Evolutionary conservation across 2,113 vertebrate species (phyloP), one percentile per base, ranked within the genome.

Genomic region (Phalacrocorax aristotelis): DNA sequence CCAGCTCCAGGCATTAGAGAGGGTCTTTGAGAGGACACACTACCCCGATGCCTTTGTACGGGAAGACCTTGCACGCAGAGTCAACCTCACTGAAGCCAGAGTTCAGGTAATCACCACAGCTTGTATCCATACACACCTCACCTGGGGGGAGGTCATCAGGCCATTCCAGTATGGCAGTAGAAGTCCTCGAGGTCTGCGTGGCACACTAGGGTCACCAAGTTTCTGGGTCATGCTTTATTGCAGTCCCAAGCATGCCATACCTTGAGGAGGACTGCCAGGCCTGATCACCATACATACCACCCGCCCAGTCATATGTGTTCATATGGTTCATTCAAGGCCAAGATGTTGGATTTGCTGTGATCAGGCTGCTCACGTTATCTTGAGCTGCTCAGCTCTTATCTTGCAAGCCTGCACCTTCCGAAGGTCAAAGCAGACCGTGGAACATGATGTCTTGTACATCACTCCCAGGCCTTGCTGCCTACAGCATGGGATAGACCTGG

Each of bases 41-140:
- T 99, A 99, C 97, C 99, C 99, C 0, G 99, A 99, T 76, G 99
- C 99, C 84, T 99, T 99, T n/a, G 99, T 99, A 93, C 96, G 99
- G 30, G 99, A 99, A 93, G 99, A 99, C 97, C 99, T 99, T 15
- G 99, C 99, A 44, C 99, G 99, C 95, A 98, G 99, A 89, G 99
- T 99, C 96, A 99, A 99, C 98, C 99, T 99, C 91, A 99, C 99
- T 3, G 99, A 99, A 96, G 99, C 99, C 95, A 97, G 99, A 96
- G 99, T 99, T 87, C 99, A 99, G 99, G 99, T 99, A 98, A 97
- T 15, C 6, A 20, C 36, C 48, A 8, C 34, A 42, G 26, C 8
- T 60, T 36, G 8, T 14, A 15, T 21, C 6, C 14, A 23, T 70
- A 34, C 29, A 52, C 15, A 11, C 9, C 36, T 91, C 34, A 25